Percentiles rank a stretch among this genome's conserved stretches.
These are phyloP conservation scores for Speoplatyrhinus poulsoni DNA, from an alignment of 2,113 vertebrate species.

Conservation along the genomic window DNA sequence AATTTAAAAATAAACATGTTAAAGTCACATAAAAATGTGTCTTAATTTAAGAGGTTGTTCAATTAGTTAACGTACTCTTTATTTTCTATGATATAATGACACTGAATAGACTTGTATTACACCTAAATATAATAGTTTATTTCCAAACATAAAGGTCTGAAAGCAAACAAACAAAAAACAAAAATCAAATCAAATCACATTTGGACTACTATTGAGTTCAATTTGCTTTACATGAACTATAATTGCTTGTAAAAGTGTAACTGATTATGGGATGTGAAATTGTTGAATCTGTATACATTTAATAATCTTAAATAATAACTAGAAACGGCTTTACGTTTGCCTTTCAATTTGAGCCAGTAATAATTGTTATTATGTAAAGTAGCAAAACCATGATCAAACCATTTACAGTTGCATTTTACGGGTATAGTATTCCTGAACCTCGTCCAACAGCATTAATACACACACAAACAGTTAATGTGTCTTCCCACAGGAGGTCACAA, in stretches of 20 bases:
- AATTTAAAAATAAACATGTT: neutral
- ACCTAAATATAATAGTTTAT: neutral
- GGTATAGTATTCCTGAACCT: neutral
- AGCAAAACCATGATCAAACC: neutral
- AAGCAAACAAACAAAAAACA: neutral
- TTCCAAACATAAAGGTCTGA: neutral
- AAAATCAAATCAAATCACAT: neutral
- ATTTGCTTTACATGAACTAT: neutral
- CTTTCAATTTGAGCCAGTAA: neutral
- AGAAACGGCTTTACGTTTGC: neutral
- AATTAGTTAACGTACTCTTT: no score
- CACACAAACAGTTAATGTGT: slow-evolving; percentile 53
- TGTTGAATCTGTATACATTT: neutral
- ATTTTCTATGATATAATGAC: no score
- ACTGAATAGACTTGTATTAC: neutral
- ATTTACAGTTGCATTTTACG: neutral
- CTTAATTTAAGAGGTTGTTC: neutral
- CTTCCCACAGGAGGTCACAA: slow-evolving; percentile 69
- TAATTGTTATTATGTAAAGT: neutral
- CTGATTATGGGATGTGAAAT: neutral
- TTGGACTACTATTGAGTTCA: neutral
- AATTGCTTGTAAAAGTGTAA: neutral
- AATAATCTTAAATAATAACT: neutral
- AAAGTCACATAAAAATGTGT: neutral
- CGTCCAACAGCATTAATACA: slow-evolving; percentile 32